Percentiles rank a stretch among this genome's conserved stretches.
These are phyloP conservation scores for Drosophila leontia DNA, from an alignment of 1,140 invertebrate species.

Conservation along the genomic window DNA sequence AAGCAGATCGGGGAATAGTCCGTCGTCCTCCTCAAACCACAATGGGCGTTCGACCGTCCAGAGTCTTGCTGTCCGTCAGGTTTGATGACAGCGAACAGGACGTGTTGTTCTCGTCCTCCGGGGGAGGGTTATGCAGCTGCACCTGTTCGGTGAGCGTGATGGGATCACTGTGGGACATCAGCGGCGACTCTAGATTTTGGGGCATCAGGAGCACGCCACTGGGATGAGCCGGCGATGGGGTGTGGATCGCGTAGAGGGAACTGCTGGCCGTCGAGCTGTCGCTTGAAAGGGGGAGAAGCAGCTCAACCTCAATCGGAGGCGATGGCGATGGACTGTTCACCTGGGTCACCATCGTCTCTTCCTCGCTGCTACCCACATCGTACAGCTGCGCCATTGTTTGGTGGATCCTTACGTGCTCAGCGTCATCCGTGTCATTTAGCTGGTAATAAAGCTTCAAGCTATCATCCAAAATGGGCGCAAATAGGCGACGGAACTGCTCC, in stretches of 20 bases:
- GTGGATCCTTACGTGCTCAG: constrained; percentile 71
- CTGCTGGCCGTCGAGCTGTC: constrained; percentile 65
- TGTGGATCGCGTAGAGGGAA: constrained; percentile 74
- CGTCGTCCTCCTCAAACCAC: constrained; percentile 56
- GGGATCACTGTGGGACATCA: constrained; percentile 45
- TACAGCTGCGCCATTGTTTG: constrained; percentile 72
- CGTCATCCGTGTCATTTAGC: constrained; percentile 57
- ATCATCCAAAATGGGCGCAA: constrained; percentile 69
- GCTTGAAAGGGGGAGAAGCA: constrained; percentile 19
- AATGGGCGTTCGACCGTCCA: constrained; percentile 80
- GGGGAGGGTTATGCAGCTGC: constrained; percentile 66
- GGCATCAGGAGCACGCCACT: constrained; percentile 30
- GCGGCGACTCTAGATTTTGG: constrained; percentile 44
- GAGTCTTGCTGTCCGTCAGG: constrained; percentile 81
- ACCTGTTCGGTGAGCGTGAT: constrained; percentile 71
- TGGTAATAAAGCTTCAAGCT: constrained; percentile 66
- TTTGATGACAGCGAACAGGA: constrained; percentile 80
- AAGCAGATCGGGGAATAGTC: constrained; percentile 54
- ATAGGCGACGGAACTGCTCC: constrained; percentile 69
- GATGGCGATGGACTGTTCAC: constrained; percentile 39
- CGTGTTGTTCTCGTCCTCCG: constrained; percentile 75
- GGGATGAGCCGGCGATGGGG: constrained; percentile 61
- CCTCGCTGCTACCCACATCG: constrained; percentile 68
- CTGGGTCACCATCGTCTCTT: constrained; percentile 63
- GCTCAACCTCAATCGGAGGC: constrained; percentile 13